Percentiles rank a stretch among this genome's conserved stretches.
phyloP scores from a whole-genome alignment of 2,113 vertebrate genomes.

The Marmota flaviventris region DNA sequence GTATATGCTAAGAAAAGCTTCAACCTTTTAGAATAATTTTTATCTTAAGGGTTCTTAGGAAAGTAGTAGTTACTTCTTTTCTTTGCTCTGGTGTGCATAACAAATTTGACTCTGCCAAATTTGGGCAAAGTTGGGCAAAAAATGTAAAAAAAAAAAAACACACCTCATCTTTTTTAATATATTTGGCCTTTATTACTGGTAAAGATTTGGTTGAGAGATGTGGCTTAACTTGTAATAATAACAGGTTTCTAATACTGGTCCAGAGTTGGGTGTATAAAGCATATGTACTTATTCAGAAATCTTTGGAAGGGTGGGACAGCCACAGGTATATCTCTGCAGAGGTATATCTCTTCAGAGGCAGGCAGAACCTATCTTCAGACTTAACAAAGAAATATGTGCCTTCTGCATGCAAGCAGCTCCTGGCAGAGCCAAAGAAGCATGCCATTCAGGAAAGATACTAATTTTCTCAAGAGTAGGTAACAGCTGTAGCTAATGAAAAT shows the following conservation, averaged over 20 bases:
- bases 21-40: constrained; percentile 38
- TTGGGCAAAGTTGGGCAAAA: background rate
- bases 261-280: background rate
- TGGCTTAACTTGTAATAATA: background rate
- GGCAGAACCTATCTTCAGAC: background rate
- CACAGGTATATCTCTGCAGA: background rate
- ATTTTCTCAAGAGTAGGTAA: background rate
- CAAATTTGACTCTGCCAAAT: background rate
- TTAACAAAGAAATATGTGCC: background rate
- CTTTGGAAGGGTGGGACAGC: background rate
- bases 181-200: constrained; percentile 34
- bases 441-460: background rate
- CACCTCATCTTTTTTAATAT: background rate
- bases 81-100: background rate
- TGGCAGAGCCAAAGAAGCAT: background rate
- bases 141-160: background rate
- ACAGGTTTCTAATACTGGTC: constrained; percentile 13
- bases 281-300: background rate
- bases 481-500: background rate
- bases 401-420: background rate
- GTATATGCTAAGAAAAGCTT: constrained; percentile 22
- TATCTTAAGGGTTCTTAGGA: constrained; percentile 20
- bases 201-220: constrained; percentile 44
- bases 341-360: background rate
- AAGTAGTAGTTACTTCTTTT: background rate